These are phyloP conservation scores for Liodrosophila aerea DNA, from an alignment of 2,888 invertebrate genomes.

Conservation along the genomic window DNA sequence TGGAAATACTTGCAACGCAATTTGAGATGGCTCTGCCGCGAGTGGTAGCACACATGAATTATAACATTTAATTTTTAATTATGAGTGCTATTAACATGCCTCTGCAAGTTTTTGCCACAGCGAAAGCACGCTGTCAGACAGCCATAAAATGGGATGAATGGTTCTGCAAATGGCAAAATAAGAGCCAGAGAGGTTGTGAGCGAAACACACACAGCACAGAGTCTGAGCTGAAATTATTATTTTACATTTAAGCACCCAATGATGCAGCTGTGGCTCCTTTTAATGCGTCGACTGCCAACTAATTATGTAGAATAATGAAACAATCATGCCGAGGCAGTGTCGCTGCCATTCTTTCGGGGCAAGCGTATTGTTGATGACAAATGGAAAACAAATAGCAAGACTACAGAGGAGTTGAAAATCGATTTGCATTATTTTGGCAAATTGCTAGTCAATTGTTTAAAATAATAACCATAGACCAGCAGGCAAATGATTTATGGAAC, in stretches of 20 bases:
- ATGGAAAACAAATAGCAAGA: too few species aligned
- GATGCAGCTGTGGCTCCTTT: conserved; percentile 35
- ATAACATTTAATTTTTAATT: conserved; percentile 73
- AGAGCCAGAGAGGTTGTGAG: conserved; percentile 23
- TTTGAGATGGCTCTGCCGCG: too few species aligned
- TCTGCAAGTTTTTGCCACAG: conserved; percentile 60
- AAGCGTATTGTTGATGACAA: conserved; percentile 3
- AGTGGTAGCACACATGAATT: conserved; percentile 67
- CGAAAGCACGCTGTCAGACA: too few species aligned
- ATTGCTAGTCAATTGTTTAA: conserved; percentile 30
- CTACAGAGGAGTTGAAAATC: too few species aligned
- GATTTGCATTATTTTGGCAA: conserved; percentile 11
- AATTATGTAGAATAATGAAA: conserved; percentile 60
- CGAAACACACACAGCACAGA: conserved; percentile 5
- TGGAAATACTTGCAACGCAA: background rate
- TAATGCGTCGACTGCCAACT: conserved; percentile 50
- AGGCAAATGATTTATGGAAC: conserved; percentile 35
- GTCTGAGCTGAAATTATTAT: conserved; percentile 53
- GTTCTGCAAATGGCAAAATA: conserved; percentile 26
- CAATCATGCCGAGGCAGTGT: conserved; percentile 27
- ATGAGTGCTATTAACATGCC: conserved; percentile 71
- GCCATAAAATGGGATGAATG: conserved; percentile 34
- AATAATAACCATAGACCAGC: conserved; percentile 36
- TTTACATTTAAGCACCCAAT: conserved; percentile 53
- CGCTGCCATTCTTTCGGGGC: background rate